These are phyloP conservation scores for Hyaena hyaena DNA, from an alignment of 2,113 vertebrate genomes.

Conservation along the genomic window DNA sequence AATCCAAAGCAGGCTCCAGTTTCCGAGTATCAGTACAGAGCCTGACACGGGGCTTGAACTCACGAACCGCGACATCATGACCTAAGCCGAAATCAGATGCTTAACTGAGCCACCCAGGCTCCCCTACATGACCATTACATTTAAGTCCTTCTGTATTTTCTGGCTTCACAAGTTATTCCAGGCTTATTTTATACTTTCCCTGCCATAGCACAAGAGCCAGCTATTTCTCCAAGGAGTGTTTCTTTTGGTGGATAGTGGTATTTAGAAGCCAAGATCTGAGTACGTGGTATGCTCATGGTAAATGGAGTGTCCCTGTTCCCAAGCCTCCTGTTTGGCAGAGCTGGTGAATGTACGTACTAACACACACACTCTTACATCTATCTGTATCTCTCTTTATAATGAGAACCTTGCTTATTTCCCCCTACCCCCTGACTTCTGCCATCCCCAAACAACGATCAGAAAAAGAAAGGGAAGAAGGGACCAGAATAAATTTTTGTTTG, in stretches of 20 bases:
- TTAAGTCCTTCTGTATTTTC: background rate
- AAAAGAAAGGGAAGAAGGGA: background rate
- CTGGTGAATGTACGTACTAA: background rate
- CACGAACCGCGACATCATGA: too few species aligned
- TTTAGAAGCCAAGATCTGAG: background rate
- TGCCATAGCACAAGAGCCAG: background rate
- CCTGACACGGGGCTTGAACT: too few species aligned
- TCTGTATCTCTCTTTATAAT: background rate
- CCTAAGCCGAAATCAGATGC: too few species aligned
- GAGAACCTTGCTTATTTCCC: background rate
- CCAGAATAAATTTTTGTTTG: background rate
- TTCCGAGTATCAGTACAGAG: too few species aligned
- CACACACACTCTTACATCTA: background rate
- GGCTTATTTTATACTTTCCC: background rate
- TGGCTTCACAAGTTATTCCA: background rate
- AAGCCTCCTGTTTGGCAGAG: background rate
- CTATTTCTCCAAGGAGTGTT: background rate
- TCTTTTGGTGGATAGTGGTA: background rate
- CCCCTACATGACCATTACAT: background rate
- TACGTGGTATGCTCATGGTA: background rate
- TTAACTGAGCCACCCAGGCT: too few species aligned
- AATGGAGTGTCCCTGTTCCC: background rate
- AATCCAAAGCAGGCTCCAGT: too few species aligned
- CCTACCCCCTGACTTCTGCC: fast-evolving
- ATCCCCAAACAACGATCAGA: background rate